phyloP scores from a whole-genome alignment of 2,113 vertebrate genomes.

The Hystrix brachyura region DNA sequence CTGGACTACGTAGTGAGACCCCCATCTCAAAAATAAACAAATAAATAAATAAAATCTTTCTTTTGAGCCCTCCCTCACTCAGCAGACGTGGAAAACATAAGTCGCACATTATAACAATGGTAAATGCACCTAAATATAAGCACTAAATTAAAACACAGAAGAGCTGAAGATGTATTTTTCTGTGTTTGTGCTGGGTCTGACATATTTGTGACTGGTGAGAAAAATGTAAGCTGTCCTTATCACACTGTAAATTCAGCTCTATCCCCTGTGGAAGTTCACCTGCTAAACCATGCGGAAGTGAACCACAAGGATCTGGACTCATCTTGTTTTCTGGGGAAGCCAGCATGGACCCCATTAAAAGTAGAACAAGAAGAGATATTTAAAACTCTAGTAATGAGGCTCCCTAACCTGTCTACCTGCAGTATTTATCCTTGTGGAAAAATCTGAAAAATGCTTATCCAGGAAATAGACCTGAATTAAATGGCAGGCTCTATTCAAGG shows the following conservation, averaged over 20 bases:
- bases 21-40: background rate
- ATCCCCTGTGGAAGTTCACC: background rate
- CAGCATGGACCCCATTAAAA: slow-evolving; percentile 32
- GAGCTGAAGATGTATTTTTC: slow-evolving; percentile 84
- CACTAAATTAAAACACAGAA: slow-evolving; percentile 74
- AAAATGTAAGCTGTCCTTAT: slow-evolving; percentile 77
- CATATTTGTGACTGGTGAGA: slow-evolving; percentile 67
- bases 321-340: slow-evolving; percentile 29
- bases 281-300: slow-evolving; percentile 56
- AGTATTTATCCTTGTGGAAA: slow-evolving; percentile 43
- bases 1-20: background rate
- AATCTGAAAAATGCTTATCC: background rate
- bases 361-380: slow-evolving; percentile 46
- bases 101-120: slow-evolving; percentile 61
- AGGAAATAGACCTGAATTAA: background rate
- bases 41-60: background rate
- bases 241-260: background rate
- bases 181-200: slow-evolving; percentile 73
- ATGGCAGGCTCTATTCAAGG: slow-evolving; percentile 7
- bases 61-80: background rate
- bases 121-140: slow-evolving; percentile 65
- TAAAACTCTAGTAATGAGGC: slow-evolving; percentile 3
- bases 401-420: background rate
- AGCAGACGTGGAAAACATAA: slow-evolving; percentile 79
- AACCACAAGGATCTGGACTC: slow-evolving; percentile 2